Base-by-base conservation (phyloP, 1,140 invertebrate genomes). In the Nymphalis io region DNA sequence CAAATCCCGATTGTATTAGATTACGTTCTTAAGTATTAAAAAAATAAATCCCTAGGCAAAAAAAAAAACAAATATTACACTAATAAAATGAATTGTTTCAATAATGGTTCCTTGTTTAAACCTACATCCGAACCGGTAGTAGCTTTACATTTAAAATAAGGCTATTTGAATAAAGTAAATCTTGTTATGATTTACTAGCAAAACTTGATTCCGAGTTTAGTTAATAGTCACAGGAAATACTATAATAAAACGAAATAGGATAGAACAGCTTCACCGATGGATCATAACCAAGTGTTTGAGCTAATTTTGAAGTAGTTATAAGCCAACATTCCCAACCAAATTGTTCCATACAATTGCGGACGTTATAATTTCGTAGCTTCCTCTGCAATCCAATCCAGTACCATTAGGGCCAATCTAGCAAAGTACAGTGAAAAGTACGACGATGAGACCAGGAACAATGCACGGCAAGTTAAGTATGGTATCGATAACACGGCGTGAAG, bases 321-420 rank as follows among this genome's bases (percentile, higher is more conserved):
- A 72, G 33, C 20, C 53, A 70, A 61, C 59, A 69, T 65, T 67
- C 48, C 62, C 40, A 46, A 60, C 57, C 33, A 75, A 74, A 75
- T 59, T 67, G 58, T 40, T 53, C 48, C 11, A 38, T 67, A 76
- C 76, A 82, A 80, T 80, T 46, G 70, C 75, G 82, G 80, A 87
- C 76, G 79, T 65, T 70, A 79, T 82, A 84, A 85, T 85, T 83
- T 79, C 64, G 57, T 53, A 39, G 66, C 73, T 82, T 82, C 80
- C 84, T 79, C 75, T 69, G 62, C 60, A 72, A 76, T 73, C 62
- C 64, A 65, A 65, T 46, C 63, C 51, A 44, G 38, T 65, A 44
- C 21, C 70, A 82, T 84, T 86, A 83, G 69, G 76, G 68, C 68
- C 70, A 82, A 84, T 66, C 63, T 69, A 61, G 40, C 44, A 64